Evolutionary conservation across 2,113 vertebrate species (phyloP).

Genomic region (Pangasianodon hypophthalmus): DNA sequence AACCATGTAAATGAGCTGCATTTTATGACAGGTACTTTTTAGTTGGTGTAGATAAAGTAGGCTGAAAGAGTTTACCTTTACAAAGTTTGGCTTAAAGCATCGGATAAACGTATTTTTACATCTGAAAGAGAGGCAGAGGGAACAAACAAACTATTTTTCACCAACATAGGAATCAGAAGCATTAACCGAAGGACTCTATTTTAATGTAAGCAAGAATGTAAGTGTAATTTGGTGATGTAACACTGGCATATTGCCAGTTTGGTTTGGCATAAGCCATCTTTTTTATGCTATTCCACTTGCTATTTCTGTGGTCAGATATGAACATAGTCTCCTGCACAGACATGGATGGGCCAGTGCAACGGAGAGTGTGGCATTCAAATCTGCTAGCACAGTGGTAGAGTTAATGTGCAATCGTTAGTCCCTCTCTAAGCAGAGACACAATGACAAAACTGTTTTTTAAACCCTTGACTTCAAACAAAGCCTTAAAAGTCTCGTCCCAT

Average conservation of each 20-base stretch:
- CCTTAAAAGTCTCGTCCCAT: neutral
- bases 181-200: neutral
- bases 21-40: neutral
- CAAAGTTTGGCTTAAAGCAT: slow-evolving; percentile 84
- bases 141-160: neutral
- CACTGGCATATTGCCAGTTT: neutral
- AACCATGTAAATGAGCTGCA: neutral
- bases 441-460: neutral
- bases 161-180: neutral
- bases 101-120: slow-evolving; percentile 82
- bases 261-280: neutral
- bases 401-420: neutral
- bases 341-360: neutral
- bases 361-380: neutral
- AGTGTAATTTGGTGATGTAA: neutral
- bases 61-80: slow-evolving; percentile 77
- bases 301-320: neutral
- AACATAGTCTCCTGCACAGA: neutral
- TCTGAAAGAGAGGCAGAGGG: slow-evolving; percentile 65
- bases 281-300: neutral
- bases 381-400: neutral
- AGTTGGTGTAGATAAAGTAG: neutral
- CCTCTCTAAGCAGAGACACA: neutral
- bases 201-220: neutral
- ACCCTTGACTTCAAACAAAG: neutral